Percentiles rank a stretch among this genome's conserved stretches.
These are phyloP conservation scores for Cybosia mesomella DNA, from an alignment of 2,888 invertebrate genomes.

Conservation along the genomic window DNA sequence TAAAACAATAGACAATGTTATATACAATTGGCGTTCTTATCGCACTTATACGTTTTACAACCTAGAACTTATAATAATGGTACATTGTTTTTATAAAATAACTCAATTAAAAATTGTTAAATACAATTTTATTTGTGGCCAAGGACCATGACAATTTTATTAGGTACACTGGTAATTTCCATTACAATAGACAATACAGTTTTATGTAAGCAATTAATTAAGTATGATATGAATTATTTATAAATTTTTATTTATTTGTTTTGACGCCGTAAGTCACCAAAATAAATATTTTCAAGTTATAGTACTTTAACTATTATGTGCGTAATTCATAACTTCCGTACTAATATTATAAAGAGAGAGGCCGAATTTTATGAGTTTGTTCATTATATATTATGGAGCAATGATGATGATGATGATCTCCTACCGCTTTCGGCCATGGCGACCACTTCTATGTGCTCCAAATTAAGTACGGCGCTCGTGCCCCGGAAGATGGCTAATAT, in stretches of 20 bases:
- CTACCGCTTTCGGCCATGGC: no score
- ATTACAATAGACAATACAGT: background rate
- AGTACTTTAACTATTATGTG: background rate
- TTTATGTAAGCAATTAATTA: background rate
- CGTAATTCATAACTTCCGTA: background rate
- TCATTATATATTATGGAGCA: no score
- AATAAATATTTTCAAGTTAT: background rate
- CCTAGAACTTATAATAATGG: background rate
- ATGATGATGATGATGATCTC: no score
- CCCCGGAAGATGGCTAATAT: no score
- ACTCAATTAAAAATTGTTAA: background rate
- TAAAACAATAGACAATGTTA: background rate
- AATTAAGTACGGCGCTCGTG: no score
- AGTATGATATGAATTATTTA: slow-evolving; percentile 1
- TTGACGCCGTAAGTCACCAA: background rate
- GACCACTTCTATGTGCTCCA: no score
- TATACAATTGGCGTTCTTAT: background rate
- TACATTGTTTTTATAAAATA: slow-evolving; percentile 4
- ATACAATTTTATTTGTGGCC: background rate
- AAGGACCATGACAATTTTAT: slow-evolving; percentile 4
- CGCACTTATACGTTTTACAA: background rate
- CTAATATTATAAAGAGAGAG: no score
- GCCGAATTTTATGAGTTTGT: no score
- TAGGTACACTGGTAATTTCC: background rate
- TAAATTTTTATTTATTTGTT: background rate